Percentiles rank a stretch among this genome's conserved stretches.
phyloP scores from a whole-genome alignment of 2,113 vertebrate genomes.

The Phyllostomus hastatus region DNA sequence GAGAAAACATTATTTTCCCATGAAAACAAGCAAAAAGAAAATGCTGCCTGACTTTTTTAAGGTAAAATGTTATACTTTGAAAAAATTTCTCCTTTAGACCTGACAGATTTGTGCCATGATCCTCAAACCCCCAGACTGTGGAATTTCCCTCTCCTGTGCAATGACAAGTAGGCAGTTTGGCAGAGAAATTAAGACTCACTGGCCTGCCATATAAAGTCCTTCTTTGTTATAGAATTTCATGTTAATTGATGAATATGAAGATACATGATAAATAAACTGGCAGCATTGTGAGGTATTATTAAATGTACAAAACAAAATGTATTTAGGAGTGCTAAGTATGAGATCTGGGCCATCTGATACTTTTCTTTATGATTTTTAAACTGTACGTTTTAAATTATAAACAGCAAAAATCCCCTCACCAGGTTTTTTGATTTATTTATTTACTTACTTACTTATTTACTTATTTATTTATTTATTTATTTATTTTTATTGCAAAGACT shows the following conservation, averaged over 20 bases:
- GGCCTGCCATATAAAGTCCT: neutral
- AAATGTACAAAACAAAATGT: neutral
- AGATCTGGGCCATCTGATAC: neutral
- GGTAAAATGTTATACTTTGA: neutral
- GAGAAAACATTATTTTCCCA: neutral
- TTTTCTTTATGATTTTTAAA: neutral
- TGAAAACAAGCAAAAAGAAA: neutral
- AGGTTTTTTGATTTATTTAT: neutral
- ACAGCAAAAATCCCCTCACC: neutral
- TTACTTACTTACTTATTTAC: too few relatives aligned
- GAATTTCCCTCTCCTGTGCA: neutral
- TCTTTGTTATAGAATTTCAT: neutral
- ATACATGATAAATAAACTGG: neutral
- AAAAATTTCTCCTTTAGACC: neutral
- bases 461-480: too few relatives aligned
- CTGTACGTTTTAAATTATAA: neutral
- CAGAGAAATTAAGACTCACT: neutral
- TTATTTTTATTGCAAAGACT: neutral
- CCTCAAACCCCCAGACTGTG: accelerated
- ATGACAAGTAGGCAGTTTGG: neutral
- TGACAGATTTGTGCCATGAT: neutral
- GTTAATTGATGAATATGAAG: neutral
- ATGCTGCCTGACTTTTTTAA: neutral
- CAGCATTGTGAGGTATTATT: neutral
- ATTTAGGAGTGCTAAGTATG: neutral